Base-by-base conservation (phyloP, 2,797 vertebrate species). In the Danio tinwini region DNA sequence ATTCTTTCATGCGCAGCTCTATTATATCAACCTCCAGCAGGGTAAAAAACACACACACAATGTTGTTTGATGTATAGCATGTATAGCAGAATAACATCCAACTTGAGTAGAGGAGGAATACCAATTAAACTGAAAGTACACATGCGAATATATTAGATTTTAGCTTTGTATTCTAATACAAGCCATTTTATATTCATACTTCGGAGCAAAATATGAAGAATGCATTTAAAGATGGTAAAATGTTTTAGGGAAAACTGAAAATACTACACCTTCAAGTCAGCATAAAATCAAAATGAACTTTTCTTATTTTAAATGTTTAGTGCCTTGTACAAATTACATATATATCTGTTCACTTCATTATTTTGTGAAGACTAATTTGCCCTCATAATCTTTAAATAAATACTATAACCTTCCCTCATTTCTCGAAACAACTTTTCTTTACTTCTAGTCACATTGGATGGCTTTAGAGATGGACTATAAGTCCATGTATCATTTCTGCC, bases 31-130 rank as follows among this genome's bases (percentile, higher is more conserved):
- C 16, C 63, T 53, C 16, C 19, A 45, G 16, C 42, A 13, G 52
- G 44, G 52, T 49, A 10, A 63, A 42, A 65, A 14, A 39, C 13
- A 67, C 42, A 49, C 4, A 29, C 29, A 29, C 29, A 29, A 11
- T 40, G 63, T 39, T 9, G 75, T 13, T 19, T 47, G 42, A 77
- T 56, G 52, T 58, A 58, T 47, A 68, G 58, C 63, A 58, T 77
- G 29, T 29, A 29, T 3, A 29, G 29, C 29, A 29, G 29, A 29
- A 29, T 29, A 29, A 29, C 29, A 29, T 29, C 16, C 21, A 67
- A 45, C 40, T 67, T 7, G 39, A 55, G 40, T 21, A 40, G 16
- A 56, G 39, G 37, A 76, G 74, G 74, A 67, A 67, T 45, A 67
- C 14, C 17, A 37, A 67, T 50, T 53, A 17, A 13, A 55, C 6